These are phyloP conservation scores for Chitala chitala DNA, from an alignment of 2,113 vertebrate species.

Conservation along the genomic window DNA sequence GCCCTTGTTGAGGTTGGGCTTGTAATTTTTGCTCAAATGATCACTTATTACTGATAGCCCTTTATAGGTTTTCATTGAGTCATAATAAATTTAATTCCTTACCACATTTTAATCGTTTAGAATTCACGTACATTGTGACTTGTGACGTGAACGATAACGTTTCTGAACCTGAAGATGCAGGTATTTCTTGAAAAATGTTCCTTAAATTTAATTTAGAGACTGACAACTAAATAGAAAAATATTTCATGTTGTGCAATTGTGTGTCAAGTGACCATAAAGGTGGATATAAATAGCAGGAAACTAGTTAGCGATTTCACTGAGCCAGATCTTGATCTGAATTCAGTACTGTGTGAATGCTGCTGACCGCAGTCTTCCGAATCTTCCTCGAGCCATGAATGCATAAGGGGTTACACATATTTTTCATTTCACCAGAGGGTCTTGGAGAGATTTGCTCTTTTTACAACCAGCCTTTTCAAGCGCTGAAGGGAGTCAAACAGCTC, in stretches of 20 bases:
- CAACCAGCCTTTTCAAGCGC: neutral
- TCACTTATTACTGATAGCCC: too few species aligned
- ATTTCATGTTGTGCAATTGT: neutral
- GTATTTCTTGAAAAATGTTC: too few species aligned
- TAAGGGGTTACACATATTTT: neutral
- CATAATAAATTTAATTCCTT: too few species aligned
- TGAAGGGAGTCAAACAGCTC: neutral
- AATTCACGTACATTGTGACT: too few species aligned
- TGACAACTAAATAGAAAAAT: neutral
- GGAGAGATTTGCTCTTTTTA: neutral
- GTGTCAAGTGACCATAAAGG: neutral
- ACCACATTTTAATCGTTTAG: too few species aligned
- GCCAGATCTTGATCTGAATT: slow-evolving; percentile 12
- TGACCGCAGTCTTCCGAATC: neutral
- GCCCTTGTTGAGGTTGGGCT: too few species aligned
- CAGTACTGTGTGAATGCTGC: neutral
- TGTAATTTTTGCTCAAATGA: too few species aligned
- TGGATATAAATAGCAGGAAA: slow-evolving; percentile 9
- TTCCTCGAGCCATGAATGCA: neutral
- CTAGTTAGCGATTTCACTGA: neutral
- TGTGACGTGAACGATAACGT: too few species aligned
- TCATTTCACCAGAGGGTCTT: neutral
- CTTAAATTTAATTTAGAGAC: too few species aligned
- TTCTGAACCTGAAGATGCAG: too few species aligned
- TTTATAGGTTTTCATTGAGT: too few species aligned